Evolutionary conservation across 2,797 vertebrate genomes (phyloP).

Genomic region (Peromyscus nudipes): DNA sequence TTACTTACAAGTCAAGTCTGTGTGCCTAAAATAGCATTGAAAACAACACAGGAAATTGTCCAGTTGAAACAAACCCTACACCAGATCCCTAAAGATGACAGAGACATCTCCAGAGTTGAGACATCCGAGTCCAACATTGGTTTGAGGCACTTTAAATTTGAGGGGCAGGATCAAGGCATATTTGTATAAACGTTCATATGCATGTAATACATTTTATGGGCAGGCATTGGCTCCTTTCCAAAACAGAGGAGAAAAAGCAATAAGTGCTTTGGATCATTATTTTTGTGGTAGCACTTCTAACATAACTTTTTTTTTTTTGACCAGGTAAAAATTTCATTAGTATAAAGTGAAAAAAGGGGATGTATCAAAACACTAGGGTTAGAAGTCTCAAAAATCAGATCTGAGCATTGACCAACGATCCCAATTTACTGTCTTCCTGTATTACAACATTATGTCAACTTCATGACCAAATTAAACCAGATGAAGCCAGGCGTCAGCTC

Average conservation of each 20-base stretch:
- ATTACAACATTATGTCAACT: slow-evolving; percentile 74
- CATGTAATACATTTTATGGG: slow-evolving; percentile 60
- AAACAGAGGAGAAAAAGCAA: slow-evolving; percentile 58
- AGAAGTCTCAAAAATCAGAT: slow-evolving; percentile 75
- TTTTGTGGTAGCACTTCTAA: slow-evolving; percentile 58
- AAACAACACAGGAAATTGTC: slow-evolving; percentile 79
- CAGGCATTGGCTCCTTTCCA: slow-evolving; percentile 68
- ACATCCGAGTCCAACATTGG: slow-evolving; percentile 33
- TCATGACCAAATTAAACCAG: slow-evolving; percentile 73
- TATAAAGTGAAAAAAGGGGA: slow-evolving; percentile 57
- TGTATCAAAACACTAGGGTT: slow-evolving; percentile 64
- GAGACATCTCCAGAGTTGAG: slow-evolving; percentile 59
- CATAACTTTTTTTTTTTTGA: slow-evolving; percentile 2
- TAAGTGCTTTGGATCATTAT: neutral
- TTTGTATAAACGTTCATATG: slow-evolving; percentile 58
- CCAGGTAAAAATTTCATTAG: slow-evolving; percentile 62
- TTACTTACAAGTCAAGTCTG: slow-evolving; percentile 87
- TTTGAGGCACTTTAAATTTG: slow-evolving; percentile 50
- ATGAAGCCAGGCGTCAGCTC: slow-evolving; percentile 77
- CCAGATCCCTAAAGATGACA: slow-evolving; percentile 57
- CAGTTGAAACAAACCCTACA: slow-evolving; percentile 79
- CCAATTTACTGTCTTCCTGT: slow-evolving; percentile 85
- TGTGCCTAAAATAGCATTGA: slow-evolving; percentile 81
- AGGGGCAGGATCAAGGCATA: slow-evolving; percentile 65
- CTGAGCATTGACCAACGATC: slow-evolving; percentile 72